Evolutionary conservation across 2,888 invertebrate species (phyloP), one percentile per base, ranked within the genome.

Genomic region (Tolmerus cingulatus): DNA sequence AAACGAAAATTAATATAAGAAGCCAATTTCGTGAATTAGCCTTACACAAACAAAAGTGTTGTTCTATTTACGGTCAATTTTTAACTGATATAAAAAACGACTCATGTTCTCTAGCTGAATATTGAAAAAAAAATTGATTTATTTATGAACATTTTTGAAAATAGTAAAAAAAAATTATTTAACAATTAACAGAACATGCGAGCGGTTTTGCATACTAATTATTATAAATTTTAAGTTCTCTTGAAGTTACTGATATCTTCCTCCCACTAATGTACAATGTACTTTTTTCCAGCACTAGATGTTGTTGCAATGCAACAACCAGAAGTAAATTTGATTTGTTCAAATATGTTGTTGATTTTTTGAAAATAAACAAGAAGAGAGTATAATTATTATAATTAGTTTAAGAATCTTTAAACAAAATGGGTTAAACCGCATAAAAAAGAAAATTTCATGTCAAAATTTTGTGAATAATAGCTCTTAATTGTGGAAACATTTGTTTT

Each of bases 291-390:
- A 55, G 55, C 46, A 86, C 55, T 66, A 57, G 57, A 57, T 87
- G 87, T 87, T 87, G 81, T 87, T 87, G 81, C 81, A 87, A 79
- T 87, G 87, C 81, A 87, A 87, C 87, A 87, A 87, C 81, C 74
- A 43, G 43, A 30, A 74, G 87, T 87, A 87, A 87, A 87, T 87
- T 87, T 87, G 87, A 87, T 87, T 87, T 81, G 79, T 87, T 87
- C 87, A 87, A 87, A 87, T 87, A 87, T 74, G 43, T 86, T 87
- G 87, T 87, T 87, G 79, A 87, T 57, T 86, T 30, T 66, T 66
- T 66, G 66, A 66, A 66, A 66, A 66, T 66, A 66, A 66, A 66
- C 66, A 66, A 66, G 66, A 66, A 66, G 66, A 82, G 12, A 74
- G 37, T 66, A 84, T 37, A 12, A 19, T 55, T 81, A 84, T 23